These are phyloP conservation scores for Protonibea diacanthus DNA, from an alignment of 2,797 vertebrate genomes.

Conservation along the genomic window DNA sequence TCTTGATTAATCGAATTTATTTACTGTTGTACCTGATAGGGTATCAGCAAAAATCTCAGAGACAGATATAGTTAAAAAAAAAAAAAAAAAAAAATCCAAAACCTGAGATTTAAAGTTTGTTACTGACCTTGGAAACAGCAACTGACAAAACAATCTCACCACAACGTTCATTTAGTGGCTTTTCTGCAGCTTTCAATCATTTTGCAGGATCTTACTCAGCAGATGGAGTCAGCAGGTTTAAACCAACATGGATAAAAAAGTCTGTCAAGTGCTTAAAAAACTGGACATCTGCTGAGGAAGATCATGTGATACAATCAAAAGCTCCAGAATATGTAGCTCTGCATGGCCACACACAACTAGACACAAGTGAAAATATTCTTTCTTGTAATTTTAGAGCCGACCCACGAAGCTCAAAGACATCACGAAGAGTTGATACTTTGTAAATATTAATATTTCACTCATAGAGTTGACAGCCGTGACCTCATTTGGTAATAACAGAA, in stretches of 20 bases:
- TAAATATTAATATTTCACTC: slow-evolving; percentile 33
- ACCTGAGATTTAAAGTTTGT: not conserved
- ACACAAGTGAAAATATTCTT: not conserved
- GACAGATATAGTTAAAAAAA: not conserved
- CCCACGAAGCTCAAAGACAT: not conserved
- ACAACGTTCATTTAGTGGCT: not conserved
- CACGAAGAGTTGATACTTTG: slow-evolving; percentile 1
- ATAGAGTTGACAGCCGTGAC: slow-evolving; percentile 16
- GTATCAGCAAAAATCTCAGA: not conserved
- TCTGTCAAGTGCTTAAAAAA: not conserved
- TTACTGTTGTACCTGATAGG: not conserved
- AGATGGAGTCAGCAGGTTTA: not conserved
- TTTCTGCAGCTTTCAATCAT: not conserved
- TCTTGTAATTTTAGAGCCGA: not conserved
- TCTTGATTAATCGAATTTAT: not conserved
- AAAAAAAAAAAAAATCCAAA: not conserved
- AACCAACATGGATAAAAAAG: not conserved
- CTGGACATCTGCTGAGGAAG: not conserved
- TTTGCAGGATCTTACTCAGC: not conserved
- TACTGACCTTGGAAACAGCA: not conserved
- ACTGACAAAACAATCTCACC: not conserved
- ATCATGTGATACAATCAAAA: not conserved
- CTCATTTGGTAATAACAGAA: slow-evolving; percentile 32
- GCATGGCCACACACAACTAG: not conserved
- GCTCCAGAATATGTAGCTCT: not conserved